These are phyloP conservation scores for Helarctos malayanus DNA, from an alignment of 2,797 vertebrate species.

Conservation along the genomic window DNA sequence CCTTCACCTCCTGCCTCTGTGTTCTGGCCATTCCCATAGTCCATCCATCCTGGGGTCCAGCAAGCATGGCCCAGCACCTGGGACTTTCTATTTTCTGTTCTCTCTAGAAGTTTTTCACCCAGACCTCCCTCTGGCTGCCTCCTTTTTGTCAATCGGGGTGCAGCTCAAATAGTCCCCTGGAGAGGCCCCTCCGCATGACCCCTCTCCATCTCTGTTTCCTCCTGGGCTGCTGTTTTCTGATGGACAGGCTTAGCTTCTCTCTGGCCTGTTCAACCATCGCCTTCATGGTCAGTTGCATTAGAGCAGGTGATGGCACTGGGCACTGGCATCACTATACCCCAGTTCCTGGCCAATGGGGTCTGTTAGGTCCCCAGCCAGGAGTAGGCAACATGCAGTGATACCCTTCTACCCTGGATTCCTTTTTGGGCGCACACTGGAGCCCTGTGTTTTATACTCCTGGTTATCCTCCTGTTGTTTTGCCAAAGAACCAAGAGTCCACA, in stretches of 20 bases:
- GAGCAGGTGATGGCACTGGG: too few species aligned
- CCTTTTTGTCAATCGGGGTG: not conserved
- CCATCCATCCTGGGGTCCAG: not conserved
- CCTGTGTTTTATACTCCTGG: not conserved
- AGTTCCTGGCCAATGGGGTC: not conserved
- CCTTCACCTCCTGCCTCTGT: too few species aligned
- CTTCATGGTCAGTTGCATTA: not conserved
- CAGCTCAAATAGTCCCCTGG: not conserved
- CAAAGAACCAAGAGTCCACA: not conserved
- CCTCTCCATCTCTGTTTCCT: not conserved
- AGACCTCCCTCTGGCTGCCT: not conserved
- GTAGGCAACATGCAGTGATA: fast-evolving
- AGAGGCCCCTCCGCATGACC: too few species aligned
- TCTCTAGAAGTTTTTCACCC: not conserved
- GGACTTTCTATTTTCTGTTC: not conserved
- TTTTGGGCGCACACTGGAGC: too few species aligned
- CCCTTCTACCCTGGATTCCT: too few species aligned
- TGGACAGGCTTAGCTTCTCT: not conserved
- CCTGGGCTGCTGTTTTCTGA: not conserved
- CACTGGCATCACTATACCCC: not conserved
- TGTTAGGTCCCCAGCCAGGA: not conserved
- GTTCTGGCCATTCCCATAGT: fast-evolving
- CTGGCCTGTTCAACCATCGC: not conserved
- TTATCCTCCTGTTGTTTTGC: not conserved
- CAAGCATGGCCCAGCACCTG: not conserved